Evolutionary conservation across 2,797 vertebrate species (phyloP), one percentile per base, ranked within the genome.

Genomic region (Luscinia luscinia): DNA sequence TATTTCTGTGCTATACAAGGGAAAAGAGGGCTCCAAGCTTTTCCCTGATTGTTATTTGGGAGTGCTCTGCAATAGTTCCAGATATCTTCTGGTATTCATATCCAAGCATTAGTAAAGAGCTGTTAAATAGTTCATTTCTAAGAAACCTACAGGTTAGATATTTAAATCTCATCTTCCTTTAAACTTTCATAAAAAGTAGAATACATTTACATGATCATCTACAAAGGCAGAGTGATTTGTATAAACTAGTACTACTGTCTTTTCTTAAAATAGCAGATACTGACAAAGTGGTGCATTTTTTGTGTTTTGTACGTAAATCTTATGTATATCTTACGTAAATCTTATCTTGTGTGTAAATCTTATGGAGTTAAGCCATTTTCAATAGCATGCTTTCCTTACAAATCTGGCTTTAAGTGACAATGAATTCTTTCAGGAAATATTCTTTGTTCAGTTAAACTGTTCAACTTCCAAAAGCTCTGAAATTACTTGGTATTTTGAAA

Each of bases 361-460:
- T 19, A 52, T 52, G 46, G 45, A 74, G n/a, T 46, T 55, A 57
- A 93, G 26, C 54, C 49, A 66, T 75, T 85, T 74, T 21, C 45
- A 70, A 23, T 24, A 62, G 32, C 30, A 30, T 49, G 26, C 22
- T 61, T 87, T 74, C 66, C 70, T 85, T 72, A 83, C 36, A 85
- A 89, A 85, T 54, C 72, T 75, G 64, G 62, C 28, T 62, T 85
- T 75, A 85, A 87, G 20, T 24, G 19, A 78, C 75, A 87, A 32
- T 15, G n/a, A 89, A 68, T 62, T 59, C 64, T 78, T 95, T 79
- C 75, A 95, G 61, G 41, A 80, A 94, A 58, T 55, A 67, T 22
- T 54, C 36, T 93, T 86, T 89, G 46, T 92, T 95, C 61, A 48
- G 45, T 77, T 63, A 84, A 85, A 82, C 11, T 86, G 45, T n/a